phyloP scores from a whole-genome alignment of 2,113 vertebrate genomes.

The Perognathus longimembris region DNA sequence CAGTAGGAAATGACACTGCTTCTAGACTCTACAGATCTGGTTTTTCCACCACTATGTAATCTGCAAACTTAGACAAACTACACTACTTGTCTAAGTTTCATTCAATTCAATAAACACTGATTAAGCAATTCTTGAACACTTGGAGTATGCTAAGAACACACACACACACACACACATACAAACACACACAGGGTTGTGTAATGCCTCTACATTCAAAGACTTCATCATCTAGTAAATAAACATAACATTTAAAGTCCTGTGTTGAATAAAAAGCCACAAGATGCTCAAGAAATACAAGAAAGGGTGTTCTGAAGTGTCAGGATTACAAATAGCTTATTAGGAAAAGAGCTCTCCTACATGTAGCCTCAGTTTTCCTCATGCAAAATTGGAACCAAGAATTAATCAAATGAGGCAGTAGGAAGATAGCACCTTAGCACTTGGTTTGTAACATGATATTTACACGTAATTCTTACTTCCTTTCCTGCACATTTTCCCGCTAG shows the following conservation, averaged over 20 bases:
- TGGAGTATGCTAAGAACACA: no score
- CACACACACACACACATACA: no score
- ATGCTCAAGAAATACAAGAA: background rate
- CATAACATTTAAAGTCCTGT: background rate
- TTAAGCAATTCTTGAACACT: background rate
- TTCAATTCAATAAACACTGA: background rate
- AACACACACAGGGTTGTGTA: background rate
- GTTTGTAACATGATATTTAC: background rate
- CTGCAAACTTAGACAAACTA: background rate
- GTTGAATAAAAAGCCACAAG: background rate
- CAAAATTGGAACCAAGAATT: background rate
- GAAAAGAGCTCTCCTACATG: background rate
- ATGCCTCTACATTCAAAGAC: slow-evolving; percentile 20
- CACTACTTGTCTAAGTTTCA: background rate
- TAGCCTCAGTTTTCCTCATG: background rate
- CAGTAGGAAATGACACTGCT: background rate
- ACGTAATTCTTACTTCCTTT: background rate
- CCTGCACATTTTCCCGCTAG: background rate
- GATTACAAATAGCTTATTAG: background rate
- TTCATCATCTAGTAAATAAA: background rate
- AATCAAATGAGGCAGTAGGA: background rate
- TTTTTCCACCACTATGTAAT: background rate
- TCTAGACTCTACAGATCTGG: background rate
- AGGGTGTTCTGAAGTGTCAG: background rate
- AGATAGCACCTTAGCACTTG: background rate